Conservation (phyloP, 2,888 invertebrate genomes). For the Metalampra italica region DNA sequence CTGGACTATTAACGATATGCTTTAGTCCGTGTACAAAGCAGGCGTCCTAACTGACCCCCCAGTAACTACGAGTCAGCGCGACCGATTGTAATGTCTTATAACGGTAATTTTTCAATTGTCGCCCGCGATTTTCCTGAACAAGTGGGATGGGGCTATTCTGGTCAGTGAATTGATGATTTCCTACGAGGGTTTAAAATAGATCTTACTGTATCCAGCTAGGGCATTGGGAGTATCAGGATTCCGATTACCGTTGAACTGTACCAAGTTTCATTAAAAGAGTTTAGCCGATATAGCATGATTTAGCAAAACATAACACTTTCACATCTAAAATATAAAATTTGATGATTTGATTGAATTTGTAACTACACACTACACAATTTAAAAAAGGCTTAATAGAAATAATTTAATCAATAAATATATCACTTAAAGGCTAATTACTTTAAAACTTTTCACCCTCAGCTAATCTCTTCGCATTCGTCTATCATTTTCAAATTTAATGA, state of each 20-base stretch:
- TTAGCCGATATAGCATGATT: too few species aligned
- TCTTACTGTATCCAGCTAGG: conserved; percentile 3
- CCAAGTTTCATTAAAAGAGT: too few species aligned
- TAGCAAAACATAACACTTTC: too few species aligned
- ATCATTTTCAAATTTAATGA: conserved; percentile 60
- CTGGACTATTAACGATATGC: not conserved
- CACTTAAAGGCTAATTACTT: not conserved
- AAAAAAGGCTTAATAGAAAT: not conserved
- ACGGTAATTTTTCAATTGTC: conserved; percentile 57
- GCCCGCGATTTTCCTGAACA: conserved; percentile 48
- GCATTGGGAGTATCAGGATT: too few species aligned
- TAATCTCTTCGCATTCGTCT: conserved; percentile 47
- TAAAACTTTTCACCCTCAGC: conserved; percentile 22
- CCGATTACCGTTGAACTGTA: too few species aligned
- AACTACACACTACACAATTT: too few species aligned
- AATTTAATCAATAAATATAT: not conserved
- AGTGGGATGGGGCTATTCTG: conserved; percentile 43
- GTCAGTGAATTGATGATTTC: conserved; percentile 47
- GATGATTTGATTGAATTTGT: too few species aligned
- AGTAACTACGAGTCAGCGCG: not conserved
- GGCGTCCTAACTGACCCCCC: not conserved
- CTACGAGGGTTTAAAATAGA: conserved; percentile 35
- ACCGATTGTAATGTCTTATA: conserved; percentile 20
- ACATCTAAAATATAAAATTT: too few species aligned
- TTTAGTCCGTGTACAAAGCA: not conserved